Conservation (phyloP, 2,888 invertebrate genomes). For the Apamea epomidion region DNA sequence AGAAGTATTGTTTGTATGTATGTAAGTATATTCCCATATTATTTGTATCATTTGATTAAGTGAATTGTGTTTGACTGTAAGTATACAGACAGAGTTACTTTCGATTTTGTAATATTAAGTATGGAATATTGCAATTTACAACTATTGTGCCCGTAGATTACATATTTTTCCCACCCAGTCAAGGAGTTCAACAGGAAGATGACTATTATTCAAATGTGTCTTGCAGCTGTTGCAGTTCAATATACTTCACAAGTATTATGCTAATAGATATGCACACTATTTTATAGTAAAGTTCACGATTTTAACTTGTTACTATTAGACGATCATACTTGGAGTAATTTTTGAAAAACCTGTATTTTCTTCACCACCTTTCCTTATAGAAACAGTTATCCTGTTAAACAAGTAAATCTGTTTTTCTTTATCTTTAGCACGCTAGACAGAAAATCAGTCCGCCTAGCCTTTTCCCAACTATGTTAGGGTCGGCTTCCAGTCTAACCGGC, state of each 20-base stretch:
- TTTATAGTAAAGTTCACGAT: neutral
- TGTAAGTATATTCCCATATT: too few relatives aligned
- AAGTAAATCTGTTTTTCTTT: neutral
- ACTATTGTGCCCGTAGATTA: neutral
- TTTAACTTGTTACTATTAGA: neutral
- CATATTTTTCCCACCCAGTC: neutral
- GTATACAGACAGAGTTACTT: too few relatives aligned
- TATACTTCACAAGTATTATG: neutral
- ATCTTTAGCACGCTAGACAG: too few relatives aligned
- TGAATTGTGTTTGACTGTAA: too few relatives aligned
- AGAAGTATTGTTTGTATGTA: too few relatives aligned
- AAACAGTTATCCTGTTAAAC: neutral
- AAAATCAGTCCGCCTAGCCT: neutral
- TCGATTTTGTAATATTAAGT: too few relatives aligned
- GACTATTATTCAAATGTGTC: conserved; percentile 12
- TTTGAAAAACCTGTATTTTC: neutral
- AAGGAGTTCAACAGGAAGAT: conserved; percentile 1
- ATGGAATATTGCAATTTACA: too few relatives aligned
- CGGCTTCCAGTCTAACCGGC: too few relatives aligned
- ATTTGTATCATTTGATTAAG: too few relatives aligned
- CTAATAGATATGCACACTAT: neutral
- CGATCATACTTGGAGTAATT: too few relatives aligned
- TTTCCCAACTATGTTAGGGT: too few relatives aligned
- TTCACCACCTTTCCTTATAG: neutral
- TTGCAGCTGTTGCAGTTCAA: conserved; percentile 35